Evolutionary conservation across 1,140 invertebrate genomes (phyloP).

Genomic region (Megalopta genalis): DNA sequence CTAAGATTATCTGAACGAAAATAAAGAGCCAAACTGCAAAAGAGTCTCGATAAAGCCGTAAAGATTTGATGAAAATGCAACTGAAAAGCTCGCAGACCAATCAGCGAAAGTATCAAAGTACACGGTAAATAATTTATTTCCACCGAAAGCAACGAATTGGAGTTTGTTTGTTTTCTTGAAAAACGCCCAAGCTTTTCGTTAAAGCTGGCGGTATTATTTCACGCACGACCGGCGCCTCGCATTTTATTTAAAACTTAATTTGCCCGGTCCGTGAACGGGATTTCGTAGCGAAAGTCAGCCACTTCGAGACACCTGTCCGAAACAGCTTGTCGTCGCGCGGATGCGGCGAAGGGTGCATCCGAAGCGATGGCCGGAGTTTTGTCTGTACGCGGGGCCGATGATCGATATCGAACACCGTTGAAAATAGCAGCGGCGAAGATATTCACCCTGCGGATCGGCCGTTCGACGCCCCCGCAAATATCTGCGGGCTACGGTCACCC

Average conservation of each 20-base stretch:
- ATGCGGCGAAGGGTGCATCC: slow-evolving; percentile 9
- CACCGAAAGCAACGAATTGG: too few species aligned
- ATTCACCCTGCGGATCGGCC: slow-evolving; percentile 20
- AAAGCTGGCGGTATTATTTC: neutral
- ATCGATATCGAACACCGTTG: slow-evolving; percentile 44
- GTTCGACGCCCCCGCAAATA: slow-evolving; percentile 29
- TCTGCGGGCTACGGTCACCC: slow-evolving; percentile 21
- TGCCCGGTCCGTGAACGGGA: neutral
- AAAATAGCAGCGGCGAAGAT: slow-evolving; percentile 47
- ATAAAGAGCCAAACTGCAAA: too few species aligned
- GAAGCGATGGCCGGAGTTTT: slow-evolving; percentile 23
- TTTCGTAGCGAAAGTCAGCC: neutral
- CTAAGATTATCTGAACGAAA: too few species aligned
- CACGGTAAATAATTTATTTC: too few species aligned
- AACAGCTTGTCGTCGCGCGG: slow-evolving; percentile 25
- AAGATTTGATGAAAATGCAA: too few species aligned
- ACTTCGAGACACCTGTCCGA: slow-evolving; percentile 14
- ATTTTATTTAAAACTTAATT: neutral
- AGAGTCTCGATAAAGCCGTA: too few species aligned
- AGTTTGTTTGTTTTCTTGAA: too few species aligned
- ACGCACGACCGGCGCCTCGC: neutral
- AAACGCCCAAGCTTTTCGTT: too few species aligned
- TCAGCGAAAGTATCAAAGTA: too few species aligned
- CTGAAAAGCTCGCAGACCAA: too few species aligned
- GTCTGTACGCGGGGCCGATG: slow-evolving; percentile 20